Percentiles rank a stretch among this genome's conserved stretches.
phyloP scores from a whole-genome alignment of 2,888 invertebrate species.

The Dicyrtoma fusca region DNA sequence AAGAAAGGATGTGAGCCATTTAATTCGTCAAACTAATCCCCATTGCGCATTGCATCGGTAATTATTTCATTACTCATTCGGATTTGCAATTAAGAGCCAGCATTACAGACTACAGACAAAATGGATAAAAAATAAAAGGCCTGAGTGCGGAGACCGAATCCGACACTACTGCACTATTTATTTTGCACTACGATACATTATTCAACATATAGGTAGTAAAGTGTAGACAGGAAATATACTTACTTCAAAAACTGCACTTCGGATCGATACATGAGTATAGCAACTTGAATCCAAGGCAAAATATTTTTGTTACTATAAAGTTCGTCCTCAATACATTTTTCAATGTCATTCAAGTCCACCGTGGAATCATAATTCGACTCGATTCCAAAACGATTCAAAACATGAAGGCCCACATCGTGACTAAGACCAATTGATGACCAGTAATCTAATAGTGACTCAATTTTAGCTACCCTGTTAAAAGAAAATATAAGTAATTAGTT shows the following conservation, averaged over 20 bases:
- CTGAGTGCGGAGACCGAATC: too few relatives aligned
- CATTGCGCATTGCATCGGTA: too few relatives aligned
- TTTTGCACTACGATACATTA: too few relatives aligned
- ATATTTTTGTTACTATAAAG: constrained; percentile 58
- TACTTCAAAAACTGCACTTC: constrained; percentile 68
- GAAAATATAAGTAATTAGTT: not conserved
- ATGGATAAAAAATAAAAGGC: too few relatives aligned
- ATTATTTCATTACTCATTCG: too few relatives aligned
- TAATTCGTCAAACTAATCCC: too few relatives aligned
- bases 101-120: too few relatives aligned
- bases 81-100: too few relatives aligned
- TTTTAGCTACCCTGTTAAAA: constrained; percentile 14
- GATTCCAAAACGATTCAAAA: constrained; percentile 33
- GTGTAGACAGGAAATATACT: too few relatives aligned
- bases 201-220: too few relatives aligned
- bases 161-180: too few relatives aligned
- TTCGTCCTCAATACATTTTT: constrained; percentile 54
- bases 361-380: constrained; percentile 28
- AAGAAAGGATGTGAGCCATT: too few relatives aligned
- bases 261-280: constrained; percentile 69
- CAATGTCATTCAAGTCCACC: constrained; percentile 33
- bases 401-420: constrained; percentile 17
- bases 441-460: constrained; percentile 29
- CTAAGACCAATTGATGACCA: constrained; percentile 29
- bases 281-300: constrained; percentile 67